Evolutionary conservation across 2,113 vertebrate genomes (phyloP).

Genomic region (Martes martes): DNA sequence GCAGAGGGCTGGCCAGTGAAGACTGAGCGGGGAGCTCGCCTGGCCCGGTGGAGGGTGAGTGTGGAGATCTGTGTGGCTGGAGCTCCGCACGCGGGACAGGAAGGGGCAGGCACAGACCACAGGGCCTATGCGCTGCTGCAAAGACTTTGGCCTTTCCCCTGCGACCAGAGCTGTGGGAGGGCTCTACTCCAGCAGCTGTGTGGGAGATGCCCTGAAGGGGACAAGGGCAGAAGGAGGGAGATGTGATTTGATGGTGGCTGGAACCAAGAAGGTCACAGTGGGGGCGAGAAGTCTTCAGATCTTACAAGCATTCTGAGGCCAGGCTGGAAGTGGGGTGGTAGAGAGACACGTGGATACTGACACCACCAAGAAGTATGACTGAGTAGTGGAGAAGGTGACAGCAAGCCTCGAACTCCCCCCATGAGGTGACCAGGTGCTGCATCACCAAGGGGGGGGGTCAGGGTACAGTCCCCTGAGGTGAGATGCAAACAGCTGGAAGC

Average conservation of each 20-base stretch:
- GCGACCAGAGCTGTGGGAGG: background rate
- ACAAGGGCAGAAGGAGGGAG: background rate
- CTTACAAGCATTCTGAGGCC: background rate
- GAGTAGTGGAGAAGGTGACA: background rate
- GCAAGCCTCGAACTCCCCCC: background rate
- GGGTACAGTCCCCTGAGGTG: rapidly evolving
- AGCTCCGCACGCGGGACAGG: background rate
- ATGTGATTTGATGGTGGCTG: background rate
- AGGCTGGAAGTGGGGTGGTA: background rate
- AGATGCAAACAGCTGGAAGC: background rate
- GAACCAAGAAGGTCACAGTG: background rate
- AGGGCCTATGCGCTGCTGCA: background rate
- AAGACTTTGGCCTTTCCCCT: background rate
- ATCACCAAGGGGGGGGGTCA: background rate
- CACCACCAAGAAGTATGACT: background rate
- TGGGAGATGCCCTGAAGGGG: background rate
- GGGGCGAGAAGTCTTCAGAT: too few species aligned
- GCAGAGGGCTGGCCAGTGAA: background rate
- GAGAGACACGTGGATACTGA: background rate
- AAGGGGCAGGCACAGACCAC: background rate
- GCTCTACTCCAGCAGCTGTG: background rate
- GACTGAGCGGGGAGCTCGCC: background rate
- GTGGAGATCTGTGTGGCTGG: background rate
- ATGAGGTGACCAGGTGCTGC: background rate
- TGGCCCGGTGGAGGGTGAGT: too few species aligned